Conservation (phyloP, 2,888 invertebrate genomes). For the Endomychus coccineus region DNA sequence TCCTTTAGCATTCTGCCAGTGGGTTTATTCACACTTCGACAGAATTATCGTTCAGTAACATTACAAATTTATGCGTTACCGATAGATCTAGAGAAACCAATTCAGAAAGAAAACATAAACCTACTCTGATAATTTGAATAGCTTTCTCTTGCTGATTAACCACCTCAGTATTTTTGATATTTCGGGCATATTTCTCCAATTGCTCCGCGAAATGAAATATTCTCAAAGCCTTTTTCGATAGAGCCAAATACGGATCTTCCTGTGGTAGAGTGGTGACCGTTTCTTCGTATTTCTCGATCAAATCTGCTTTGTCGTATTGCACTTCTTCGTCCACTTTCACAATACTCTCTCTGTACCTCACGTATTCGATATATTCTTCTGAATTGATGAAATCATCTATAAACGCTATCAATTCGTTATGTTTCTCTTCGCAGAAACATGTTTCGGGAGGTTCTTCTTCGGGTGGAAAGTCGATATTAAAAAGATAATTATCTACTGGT, state of each 20-base stretch:
- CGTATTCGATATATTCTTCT: slow-evolving; percentile 9
- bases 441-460: no score
- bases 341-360: slow-evolving; percentile 2
- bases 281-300: background rate
- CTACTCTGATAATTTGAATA: slow-evolving; percentile 8
- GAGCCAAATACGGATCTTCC: background rate
- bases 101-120: no score
- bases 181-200: slow-evolving; percentile 6
- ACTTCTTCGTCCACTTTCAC: slow-evolving; percentile 2
- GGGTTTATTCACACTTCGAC: no score
- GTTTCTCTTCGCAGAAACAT: slow-evolving; percentile 8
- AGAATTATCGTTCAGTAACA: no score
- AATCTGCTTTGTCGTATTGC: slow-evolving; percentile 5
- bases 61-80: no score
- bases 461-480: no score
- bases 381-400: slow-evolving; percentile 8
- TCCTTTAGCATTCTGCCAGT: no score
- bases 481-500: no score
- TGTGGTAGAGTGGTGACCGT: background rate
- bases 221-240: slow-evolving; percentile 11
- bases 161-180: slow-evolving; percentile 5
- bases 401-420: slow-evolving; percentile 5
- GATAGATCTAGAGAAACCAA: no score
- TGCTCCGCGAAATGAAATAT: slow-evolving; percentile 6
- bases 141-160: slow-evolving; percentile 7